Percentiles rank a stretch among this genome's conserved stretches.
phyloP scores from a whole-genome alignment of 92 coral and sea anemone species.

The Palythoa caribaeorum region DNA sequence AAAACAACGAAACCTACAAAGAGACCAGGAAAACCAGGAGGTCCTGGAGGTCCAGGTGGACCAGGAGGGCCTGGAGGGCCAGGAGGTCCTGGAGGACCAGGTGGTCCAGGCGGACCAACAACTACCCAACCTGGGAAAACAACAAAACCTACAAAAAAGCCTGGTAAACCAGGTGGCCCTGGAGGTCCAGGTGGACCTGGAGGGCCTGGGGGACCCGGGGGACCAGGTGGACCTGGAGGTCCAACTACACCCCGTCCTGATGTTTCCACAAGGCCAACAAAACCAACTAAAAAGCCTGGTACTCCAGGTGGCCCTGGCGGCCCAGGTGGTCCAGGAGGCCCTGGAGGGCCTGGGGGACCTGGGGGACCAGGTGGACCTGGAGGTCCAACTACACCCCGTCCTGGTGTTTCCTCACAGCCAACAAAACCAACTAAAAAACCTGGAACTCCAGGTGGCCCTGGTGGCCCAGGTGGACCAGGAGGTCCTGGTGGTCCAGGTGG shows the following conservation, averaged over 20 bases:
- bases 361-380: constrained; percentile 84
- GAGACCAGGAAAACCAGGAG: constrained; percentile 77
- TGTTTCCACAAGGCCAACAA: neutral
- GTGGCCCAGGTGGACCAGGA: constrained; percentile 82
- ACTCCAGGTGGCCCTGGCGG: neutral
- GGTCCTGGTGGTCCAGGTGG: constrained; percentile 79
- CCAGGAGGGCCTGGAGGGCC: constrained; percentile 73
- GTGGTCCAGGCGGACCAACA: constrained; percentile 87
- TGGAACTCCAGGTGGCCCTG: constrained; percentile 79
- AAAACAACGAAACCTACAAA: constrained; percentile 35
- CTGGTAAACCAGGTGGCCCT: constrained; percentile 51
- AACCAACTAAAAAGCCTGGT: constrained; percentile 15
- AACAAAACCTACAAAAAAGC: constrained; percentile 69
- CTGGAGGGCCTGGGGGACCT: constrained; percentile 30
- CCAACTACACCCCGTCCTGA: constrained; percentile 67
- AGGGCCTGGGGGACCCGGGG: constrained; percentile 69
- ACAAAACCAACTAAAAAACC: constrained; percentile 40
- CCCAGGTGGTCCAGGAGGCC: neutral
- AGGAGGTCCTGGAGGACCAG: constrained; percentile 48
- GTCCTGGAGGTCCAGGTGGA: constrained; percentile 86
- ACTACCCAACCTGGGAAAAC: constrained; percentile 65
- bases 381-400: constrained; percentile 64
- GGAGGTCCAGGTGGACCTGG: constrained; percentile 67
- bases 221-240: constrained; percentile 83
- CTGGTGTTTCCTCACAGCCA: constrained; percentile 37